Evolutionary conservation across 1,140 invertebrate species (phyloP), one percentile per base, ranked within the genome.

Genomic region (Idris sp.): DNA sequence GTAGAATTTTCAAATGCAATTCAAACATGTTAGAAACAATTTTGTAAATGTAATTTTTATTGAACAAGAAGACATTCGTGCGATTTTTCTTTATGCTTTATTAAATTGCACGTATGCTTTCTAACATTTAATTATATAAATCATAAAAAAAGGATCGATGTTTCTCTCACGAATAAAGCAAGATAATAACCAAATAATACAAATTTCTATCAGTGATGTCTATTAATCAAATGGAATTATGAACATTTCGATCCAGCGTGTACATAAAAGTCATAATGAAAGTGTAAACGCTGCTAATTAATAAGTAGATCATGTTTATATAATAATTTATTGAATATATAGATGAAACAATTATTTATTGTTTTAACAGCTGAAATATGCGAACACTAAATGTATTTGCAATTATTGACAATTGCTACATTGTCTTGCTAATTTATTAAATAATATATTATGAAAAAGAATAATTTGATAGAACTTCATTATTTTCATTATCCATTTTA

Each of bases 321-420:
- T 41, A 7, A 7, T 69, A 75, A 75, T 76, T 76, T 76, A 76
- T 54, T 62, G 46, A n/a, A n/a, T n/a, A n/a, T 51, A 40, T 44
- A 65, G 4, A 44, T 73, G 64, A 11, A 44, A 31, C 49, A 67
- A 67, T 71, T 65, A 76, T 76, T 71, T 71, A 76, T 71, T 71
- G 65, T 71, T 76, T 67, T 61, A 51, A 4, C 25, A 10, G 41
- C 73, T 69, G 59, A 53, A 28, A 49, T 46, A 38, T 22, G 8
- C 5, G 6, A 43, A 10, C 18, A 51, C 2, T 26, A 11, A 14
- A 51, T 54, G 33, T 53, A 64, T 53, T 67, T 36, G 41, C 40
- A 56, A 54, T 56, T 30, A 33, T 53, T 67, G 46, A 33, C 40
- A 56, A 54, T 56, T 30, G 41, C 49, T 48, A 67, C 31, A 43